Percentiles rank a stretch among this genome's conserved stretches.
phyloP scores from a whole-genome alignment of 2,797 vertebrate genomes.

The Myripristis jacobus region DNA sequence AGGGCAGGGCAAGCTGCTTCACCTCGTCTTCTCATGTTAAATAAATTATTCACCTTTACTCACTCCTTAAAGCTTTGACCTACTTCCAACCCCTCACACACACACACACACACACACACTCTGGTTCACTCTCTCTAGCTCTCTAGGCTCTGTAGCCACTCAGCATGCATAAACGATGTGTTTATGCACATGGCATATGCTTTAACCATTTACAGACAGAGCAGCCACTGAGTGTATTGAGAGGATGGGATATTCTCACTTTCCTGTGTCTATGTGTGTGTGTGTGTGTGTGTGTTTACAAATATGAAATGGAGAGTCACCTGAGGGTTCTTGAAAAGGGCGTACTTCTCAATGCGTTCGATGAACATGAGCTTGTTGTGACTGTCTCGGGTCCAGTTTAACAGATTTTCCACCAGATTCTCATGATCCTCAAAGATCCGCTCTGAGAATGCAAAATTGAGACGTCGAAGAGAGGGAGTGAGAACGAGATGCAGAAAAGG shows the following conservation, averaged over 20 bases:
- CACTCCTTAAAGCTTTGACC: constrained; percentile 69
- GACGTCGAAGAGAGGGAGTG: neutral
- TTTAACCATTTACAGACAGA: constrained; percentile 19
- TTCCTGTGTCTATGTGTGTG: neutral
- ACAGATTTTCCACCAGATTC: constrained; percentile 97
- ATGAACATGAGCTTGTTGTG: constrained; percentile 98
- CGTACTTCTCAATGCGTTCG: constrained; percentile 92
- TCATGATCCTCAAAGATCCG: constrained; percentile 99
- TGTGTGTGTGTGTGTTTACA: neutral
- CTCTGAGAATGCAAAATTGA: constrained; percentile 76
- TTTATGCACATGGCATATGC: constrained; percentile 38
- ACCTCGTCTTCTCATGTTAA: constrained; percentile 55
- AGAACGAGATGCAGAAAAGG: constrained; percentile 4
- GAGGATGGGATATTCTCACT: neutral
- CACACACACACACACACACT: constrained; percentile 50
- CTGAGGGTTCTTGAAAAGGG: constrained; percentile 94
- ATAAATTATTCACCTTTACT: constrained; percentile 78
- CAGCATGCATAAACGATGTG: constrained; percentile 65
- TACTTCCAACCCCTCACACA: constrained; percentile 63
- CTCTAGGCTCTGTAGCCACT: constrained; percentile 25
- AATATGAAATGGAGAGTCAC: constrained; percentile 66
- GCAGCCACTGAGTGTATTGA: neutral
- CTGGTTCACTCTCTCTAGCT: constrained; percentile 28
- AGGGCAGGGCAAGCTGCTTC: constrained; percentile 15
- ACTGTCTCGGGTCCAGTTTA: constrained; percentile 99